Percentiles rank a stretch among this genome's conserved stretches.
These are phyloP conservation scores for Scaptomyza cyrtandrae DNA, from an alignment of 2,888 invertebrate genomes.

Conservation along the genomic window DNA sequence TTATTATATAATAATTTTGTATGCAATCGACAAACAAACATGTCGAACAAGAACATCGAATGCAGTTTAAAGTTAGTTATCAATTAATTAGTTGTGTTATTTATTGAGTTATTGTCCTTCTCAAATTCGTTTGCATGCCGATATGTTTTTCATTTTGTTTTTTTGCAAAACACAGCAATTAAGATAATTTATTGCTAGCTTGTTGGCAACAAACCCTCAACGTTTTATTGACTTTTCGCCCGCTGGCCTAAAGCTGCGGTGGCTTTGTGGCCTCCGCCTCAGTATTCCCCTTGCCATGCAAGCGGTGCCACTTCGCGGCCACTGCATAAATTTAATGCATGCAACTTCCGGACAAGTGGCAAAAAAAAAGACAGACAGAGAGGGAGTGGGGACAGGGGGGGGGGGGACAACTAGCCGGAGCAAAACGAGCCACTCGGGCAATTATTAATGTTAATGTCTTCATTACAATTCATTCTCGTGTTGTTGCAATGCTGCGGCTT, in stretches of 20 bases:
- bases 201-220: not conserved
- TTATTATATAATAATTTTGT: too few relatives aligned
- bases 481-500: conserved; percentile 26
- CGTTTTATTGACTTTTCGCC: not conserved
- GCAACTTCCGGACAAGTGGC: conserved; percentile 27
- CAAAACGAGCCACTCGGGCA: conserved; percentile 43
- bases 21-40: not conserved
- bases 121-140: not conserved
- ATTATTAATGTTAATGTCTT: conserved; percentile 78
- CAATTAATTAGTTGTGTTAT: too few relatives aligned
- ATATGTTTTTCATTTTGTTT: too few relatives aligned
- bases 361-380: not conserved
- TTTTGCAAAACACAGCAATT: not conserved
- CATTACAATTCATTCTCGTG: conserved; percentile 69
- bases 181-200: not conserved
- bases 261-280: not conserved
- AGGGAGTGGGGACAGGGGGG: not conserved
- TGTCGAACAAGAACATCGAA: not conserved
- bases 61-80: too few relatives aligned
- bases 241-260: conserved; percentile 2
- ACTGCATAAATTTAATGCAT: conserved; percentile 43
- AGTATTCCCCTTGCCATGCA: not conserved
- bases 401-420: not conserved
- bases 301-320: conserved; percentile 7
- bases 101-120: not conserved